Evolutionary conservation across 2,113 vertebrate species (phyloP).

Genomic region (Myodes glareolus): DNA sequence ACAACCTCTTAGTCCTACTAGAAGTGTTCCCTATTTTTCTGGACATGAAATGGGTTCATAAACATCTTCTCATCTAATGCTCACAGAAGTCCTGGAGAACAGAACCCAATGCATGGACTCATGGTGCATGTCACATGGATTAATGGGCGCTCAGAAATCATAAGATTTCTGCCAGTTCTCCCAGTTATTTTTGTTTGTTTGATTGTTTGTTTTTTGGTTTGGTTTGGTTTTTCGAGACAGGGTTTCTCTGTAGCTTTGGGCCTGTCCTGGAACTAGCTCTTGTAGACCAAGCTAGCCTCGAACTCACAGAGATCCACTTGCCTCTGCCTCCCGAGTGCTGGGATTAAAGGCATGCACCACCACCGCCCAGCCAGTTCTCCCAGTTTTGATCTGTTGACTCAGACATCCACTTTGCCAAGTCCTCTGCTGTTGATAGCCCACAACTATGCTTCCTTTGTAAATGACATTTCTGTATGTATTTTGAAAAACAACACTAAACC

Average conservation of each 20-base stretch:
- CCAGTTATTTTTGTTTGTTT: neutral
- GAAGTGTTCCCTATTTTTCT: neutral
- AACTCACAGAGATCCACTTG: too few species aligned
- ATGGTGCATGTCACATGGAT: neutral
- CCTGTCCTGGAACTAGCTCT: too few species aligned
- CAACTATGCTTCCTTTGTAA: neutral
- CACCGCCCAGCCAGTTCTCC: neutral
- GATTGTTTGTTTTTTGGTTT: too few species aligned
- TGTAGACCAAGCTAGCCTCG: too few species aligned
- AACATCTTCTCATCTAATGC: neutral
- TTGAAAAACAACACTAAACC: neutral
- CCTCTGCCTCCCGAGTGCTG: too few species aligned
- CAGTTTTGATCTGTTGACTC: neutral
- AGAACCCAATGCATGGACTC: neutral
- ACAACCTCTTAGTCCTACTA: too few species aligned
- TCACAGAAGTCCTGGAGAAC: neutral
- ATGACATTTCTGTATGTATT: neutral
- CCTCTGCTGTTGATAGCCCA: neutral
- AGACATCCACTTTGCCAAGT: constrained; percentile 38
- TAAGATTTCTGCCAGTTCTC: neutral
- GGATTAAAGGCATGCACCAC: too few species aligned
- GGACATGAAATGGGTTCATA: neutral
- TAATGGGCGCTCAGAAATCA: neutral
- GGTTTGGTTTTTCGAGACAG: too few species aligned
- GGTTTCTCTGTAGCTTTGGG: too few species aligned